Base-by-base conservation (phyloP, 2,113 vertebrate species). In the Eonycteris spelaea region DNA sequence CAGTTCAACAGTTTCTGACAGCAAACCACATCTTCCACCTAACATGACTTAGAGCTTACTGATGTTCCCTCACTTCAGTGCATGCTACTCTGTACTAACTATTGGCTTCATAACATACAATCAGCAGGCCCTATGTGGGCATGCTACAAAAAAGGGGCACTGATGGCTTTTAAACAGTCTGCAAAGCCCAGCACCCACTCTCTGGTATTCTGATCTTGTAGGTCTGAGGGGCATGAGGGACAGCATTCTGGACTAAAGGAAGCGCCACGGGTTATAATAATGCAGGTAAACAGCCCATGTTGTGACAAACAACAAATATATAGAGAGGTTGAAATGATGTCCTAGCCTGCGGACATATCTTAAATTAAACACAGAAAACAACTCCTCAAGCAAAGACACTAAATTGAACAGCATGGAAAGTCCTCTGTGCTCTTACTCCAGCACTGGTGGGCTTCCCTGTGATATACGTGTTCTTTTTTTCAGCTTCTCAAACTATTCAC, bases 351-450 rank as follows among this genome's bases (percentile, higher is more conserved):
- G 12, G 3, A 68, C 4, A 51, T 63, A 68, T 70, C 90, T 88
- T 94, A 83, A 82, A 91, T 35, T 40, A 78, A 86, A 89, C 45
- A 71, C 6, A 40, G 45, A 71, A 95, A 90, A 73, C 30, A 85
- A 5, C 16, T 59, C 77, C 65, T 86, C 73, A 57, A 57, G 19
- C 18, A 86, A 86, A 74, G 80, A 28, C 1, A 45, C 1, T 8
- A 91, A 77, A 91, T 75, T 74, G 35, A 93, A 63, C 6, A 15
- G 51, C 45, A 79, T 2, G 8, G 73, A 77, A 86, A 79, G 53
- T 68, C 57, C 13, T 3, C 51, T 59, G 0, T 68, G 48, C 22
- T 82, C 59, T 91, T 84, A 38, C 73, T 82, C 35, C 18, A 73
- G 12, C 22, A 11, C 43, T 57, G 59, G 19, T 63, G 14, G 48